A percentile compares a stretch with the other conserved stretches of the same genome.
Evolutionary conservation across 1,140 invertebrate species (phyloP).

Genomic region (Nasonia vitripennis): DNA sequence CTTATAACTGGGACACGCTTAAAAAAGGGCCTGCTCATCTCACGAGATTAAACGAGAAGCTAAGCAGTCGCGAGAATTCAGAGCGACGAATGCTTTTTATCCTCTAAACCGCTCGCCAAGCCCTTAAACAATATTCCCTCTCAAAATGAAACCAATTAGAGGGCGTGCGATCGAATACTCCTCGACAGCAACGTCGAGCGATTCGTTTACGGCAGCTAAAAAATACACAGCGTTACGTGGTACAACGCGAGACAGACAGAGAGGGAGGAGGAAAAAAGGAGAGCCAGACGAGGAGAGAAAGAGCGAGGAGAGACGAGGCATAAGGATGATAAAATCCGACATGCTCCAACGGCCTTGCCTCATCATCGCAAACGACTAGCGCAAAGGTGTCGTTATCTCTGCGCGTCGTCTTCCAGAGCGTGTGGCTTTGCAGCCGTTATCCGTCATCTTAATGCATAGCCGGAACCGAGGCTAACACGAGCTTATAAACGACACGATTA

Average conservation of each 20-base stretch:
- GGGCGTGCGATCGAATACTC: background rate
- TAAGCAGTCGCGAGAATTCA: too few relatives aligned
- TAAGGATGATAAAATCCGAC: constrained; percentile 35
- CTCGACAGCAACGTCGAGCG: background rate
- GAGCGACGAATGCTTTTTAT: background rate
- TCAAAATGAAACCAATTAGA: background rate
- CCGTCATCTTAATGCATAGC: constrained; percentile 69
- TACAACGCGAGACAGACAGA: background rate
- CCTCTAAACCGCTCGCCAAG: background rate
- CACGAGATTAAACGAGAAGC: too few relatives aligned
- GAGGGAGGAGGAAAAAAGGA: background rate
- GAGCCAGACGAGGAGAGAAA: background rate
- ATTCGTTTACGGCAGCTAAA: constrained; percentile 10
- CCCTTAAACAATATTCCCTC: background rate
- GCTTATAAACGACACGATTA: constrained; percentile 73
- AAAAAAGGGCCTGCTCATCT: too few relatives aligned
- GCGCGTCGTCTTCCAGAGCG: constrained; percentile 60
- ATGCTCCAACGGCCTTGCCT: constrained; percentile 9
- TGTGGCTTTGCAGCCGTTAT: constrained; percentile 63
- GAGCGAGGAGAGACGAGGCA: background rate
- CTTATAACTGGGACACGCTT: too few relatives aligned
- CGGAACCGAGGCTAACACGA: constrained; percentile 62
- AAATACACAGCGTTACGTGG: background rate
- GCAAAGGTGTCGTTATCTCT: constrained; percentile 62
- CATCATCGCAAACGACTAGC: constrained; percentile 34